Base-by-base conservation (phyloP, 2,888 invertebrate genomes). In the Exephanes ischioxanthus region DNA sequence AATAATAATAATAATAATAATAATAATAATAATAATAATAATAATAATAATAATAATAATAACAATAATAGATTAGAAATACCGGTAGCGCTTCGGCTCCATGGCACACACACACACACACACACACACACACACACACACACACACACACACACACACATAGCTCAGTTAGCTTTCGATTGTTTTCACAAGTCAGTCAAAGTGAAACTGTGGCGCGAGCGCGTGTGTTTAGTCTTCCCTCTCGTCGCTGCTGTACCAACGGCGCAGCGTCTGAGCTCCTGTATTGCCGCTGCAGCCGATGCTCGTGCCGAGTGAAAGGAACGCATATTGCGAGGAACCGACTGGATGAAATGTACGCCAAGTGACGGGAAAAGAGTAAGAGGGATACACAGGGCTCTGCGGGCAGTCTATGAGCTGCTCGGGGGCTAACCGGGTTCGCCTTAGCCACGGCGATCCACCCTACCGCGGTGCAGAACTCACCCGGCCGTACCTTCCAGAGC, bases 161-260 rank as follows among this genome's bases (percentile, higher is more conserved):
- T 33, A 33, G 61, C 48, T 82, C 70, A 22, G 76, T 71, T 77
- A 63, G 76, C 71, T 84, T 82, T 71, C 86, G 82, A 86, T 86
- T 86, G 86, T 86, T 86, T 86, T 86, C 82, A 85, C 80, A 86
- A 86, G 86, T 86, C 86, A 86, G 76, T 86, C 80, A 80, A 75
- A 84, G 70, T 70, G 70, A 58, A 70, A 71, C 68, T 19, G 16
- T 63, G 16, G 68, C 51, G 73, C n/a, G 68, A 22, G 30, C 41
- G 26, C 70, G 81, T 70, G 63, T 81, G 81, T 84, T 81, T 81
- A 81, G 84, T 84, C 80, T 81, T 77, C 55, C 68, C 55, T 76
- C 75, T 48, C 45, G 67, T 22, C 66, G 45, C 63, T 45, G 14
- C 37, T 58, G 14, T 71, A 22, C 67, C 53, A 53, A 26, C 68